Evolutionary conservation across 1,140 invertebrate genomes (phyloP).

Genomic region (Maconellicoccus hirsutus): DNA sequence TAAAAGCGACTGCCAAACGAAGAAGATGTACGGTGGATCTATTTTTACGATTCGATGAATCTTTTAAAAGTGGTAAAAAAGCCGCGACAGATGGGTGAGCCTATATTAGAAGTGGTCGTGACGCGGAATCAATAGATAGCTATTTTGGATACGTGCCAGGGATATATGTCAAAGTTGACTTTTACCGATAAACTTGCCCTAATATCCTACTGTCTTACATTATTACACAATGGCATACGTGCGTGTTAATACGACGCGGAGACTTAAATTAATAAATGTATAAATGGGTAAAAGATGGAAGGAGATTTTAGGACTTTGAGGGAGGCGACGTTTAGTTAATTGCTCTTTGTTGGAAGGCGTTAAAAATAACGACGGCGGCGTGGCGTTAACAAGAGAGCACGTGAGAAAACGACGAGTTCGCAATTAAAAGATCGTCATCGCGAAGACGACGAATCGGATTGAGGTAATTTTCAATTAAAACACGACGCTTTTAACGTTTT

Average conservation of each 20-base stretch:
- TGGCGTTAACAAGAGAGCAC: too few relatives aligned
- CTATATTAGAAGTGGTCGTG: not conserved
- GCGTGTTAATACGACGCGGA: too few relatives aligned
- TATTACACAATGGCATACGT: too few relatives aligned
- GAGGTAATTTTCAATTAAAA: slow-evolving; percentile 6
- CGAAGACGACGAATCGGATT: not conserved
- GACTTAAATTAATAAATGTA: too few relatives aligned
- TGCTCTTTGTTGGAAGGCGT: too few relatives aligned
- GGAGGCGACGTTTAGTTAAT: too few relatives aligned
- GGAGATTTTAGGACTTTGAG: too few relatives aligned
- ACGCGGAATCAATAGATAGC: not conserved
- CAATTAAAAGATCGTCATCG: not conserved
- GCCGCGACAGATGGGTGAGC: not conserved
- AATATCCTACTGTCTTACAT: slow-evolving; percentile 2
- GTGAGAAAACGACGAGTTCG: not conserved
- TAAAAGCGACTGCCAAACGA: not conserved
- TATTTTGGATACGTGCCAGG: not conserved
- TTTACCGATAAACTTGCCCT: not conserved
- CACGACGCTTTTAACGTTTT: not conserved
- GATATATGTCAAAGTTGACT: not conserved
- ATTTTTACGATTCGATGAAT: not conserved
- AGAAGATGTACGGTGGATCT: not conserved
- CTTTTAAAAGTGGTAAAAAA: too few relatives aligned
- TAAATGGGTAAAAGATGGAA: too few relatives aligned
- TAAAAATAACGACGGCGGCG: too few relatives aligned